Conservation (phyloP, 2,797 vertebrate genomes). For the Gymnothorax reevesii region DNA sequence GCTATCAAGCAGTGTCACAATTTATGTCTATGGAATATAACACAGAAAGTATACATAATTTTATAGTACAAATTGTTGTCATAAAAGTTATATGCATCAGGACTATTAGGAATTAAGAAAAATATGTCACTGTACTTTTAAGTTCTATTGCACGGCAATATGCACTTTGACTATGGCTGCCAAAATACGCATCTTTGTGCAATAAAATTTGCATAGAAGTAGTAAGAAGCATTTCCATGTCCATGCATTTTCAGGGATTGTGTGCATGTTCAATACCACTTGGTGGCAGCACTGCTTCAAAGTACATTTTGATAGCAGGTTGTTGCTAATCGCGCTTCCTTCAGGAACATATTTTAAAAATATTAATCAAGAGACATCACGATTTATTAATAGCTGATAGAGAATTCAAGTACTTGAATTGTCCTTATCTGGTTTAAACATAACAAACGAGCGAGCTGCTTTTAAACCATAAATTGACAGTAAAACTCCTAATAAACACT, state of each 20-base stretch:
- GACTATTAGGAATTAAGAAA: background rate
- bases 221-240: background rate
- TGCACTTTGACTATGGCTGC: conserved; percentile 2
- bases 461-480: background rate
- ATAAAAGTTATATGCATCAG: background rate
- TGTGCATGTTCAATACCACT: conserved; percentile 16
- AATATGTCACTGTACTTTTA: background rate
- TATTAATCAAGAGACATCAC: background rate
- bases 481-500: too few relatives aligned
- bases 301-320: background rate
- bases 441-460: background rate
- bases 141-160: background rate
- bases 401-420: background rate
- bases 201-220: background rate
- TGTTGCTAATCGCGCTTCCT: background rate
- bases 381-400: background rate
- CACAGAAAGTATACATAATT: background rate
- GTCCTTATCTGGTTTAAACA: background rate
- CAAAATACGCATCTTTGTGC: background rate
- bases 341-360: background rate
- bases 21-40: background rate
- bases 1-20: background rate
- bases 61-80: background rate
- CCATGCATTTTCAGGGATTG: too few relatives aligned
- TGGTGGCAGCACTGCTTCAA: conserved; percentile 26